Conservation (phyloP, 2,888 invertebrate genomes). For the Calameuta filiformis region DNA sequence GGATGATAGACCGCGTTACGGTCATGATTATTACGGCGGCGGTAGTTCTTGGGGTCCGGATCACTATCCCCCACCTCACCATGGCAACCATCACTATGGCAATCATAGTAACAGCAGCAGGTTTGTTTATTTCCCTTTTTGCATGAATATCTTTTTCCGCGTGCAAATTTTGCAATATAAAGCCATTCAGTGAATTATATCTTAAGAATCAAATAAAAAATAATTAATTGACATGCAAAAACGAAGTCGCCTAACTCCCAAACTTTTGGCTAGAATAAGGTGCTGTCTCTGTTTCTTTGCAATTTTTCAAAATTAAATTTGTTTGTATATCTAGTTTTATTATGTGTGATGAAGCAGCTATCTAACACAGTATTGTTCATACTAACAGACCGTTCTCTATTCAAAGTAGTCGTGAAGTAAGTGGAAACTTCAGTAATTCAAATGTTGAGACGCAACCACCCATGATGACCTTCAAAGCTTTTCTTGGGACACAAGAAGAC, state of each 20-base stretch:
- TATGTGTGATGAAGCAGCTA: background rate
- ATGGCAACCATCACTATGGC: slow-evolving; percentile 73
- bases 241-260: slow-evolving; percentile 55
- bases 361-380: background rate
- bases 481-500: slow-evolving; percentile 96
- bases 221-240: slow-evolving; percentile 29
- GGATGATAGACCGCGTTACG: slow-evolving; percentile 69
- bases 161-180: background rate
- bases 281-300: slow-evolving; percentile 21
- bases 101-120: slow-evolving; percentile 66
- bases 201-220: background rate
- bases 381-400: slow-evolving; percentile 1
- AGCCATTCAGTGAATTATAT: background rate
- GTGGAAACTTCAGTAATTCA: slow-evolving; percentile 62
- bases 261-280: slow-evolving; percentile 55
- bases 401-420: slow-evolving; percentile 53
- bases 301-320: background rate
- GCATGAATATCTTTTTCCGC: slow-evolving; percentile 11
- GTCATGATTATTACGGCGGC: slow-evolving; percentile 55
- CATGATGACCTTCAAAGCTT: slow-evolving; percentile 97
- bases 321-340: background rate
- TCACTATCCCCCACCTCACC: slow-evolving; percentile 68
- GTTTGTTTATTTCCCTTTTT: slow-evolving; percentile 38
- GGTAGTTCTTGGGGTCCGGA: slow-evolving; percentile 54
- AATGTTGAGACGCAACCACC: slow-evolving; percentile 84